A percentile compares a stretch with the other conserved stretches of the same genome.
Evolutionary conservation across 2,888 invertebrate species (phyloP).

Genomic region (Nineta flava): DNA sequence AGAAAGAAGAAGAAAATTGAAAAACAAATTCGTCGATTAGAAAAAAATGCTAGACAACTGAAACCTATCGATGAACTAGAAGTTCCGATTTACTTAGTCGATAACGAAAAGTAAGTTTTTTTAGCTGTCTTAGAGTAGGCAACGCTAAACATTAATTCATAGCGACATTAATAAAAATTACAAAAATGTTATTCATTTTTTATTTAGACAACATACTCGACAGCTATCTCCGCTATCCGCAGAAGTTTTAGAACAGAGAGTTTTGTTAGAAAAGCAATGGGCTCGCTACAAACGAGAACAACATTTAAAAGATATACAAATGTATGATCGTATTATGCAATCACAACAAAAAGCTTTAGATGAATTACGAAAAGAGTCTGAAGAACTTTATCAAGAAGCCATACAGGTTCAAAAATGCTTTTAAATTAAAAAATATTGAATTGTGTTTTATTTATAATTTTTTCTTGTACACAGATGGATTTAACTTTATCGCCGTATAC

Average conservation of each 20-base stretch:
- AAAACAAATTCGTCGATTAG: slow-evolving; percentile 67
- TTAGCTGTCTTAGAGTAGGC: too few species aligned
- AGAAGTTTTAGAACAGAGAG: slow-evolving; percentile 46
- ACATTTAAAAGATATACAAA: slow-evolving; percentile 44
- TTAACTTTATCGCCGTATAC: slow-evolving; percentile 48
- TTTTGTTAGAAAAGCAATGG: slow-evolving; percentile 61
- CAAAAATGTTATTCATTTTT: background rate
- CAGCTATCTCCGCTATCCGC: slow-evolving; percentile 29
- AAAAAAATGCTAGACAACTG: slow-evolving; percentile 63
- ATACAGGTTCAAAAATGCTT: slow-evolving; percentile 43
- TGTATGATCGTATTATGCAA: slow-evolving; percentile 48
- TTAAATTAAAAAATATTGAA: background rate
- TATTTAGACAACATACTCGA: slow-evolving; percentile 31
- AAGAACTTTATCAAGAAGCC: slow-evolving; percentile 75
- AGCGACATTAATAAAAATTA: background rate
- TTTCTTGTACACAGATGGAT: slow-evolving; percentile 45
- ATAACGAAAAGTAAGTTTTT: slow-evolving; percentile 41
- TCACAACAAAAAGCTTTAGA: slow-evolving; percentile 66
- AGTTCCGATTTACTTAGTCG: slow-evolving; percentile 46
- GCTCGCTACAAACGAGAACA: slow-evolving; percentile 46
- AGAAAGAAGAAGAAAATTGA: slow-evolving; percentile 68
- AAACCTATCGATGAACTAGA: slow-evolving; percentile 86
- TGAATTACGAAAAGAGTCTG: slow-evolving; percentile 63
- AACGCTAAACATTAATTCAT: too few species aligned
- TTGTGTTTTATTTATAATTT: slow-evolving; percentile 7